Conservation (phyloP, 1,140 invertebrate genomes). For the Eriocheir sinensis region DNA sequence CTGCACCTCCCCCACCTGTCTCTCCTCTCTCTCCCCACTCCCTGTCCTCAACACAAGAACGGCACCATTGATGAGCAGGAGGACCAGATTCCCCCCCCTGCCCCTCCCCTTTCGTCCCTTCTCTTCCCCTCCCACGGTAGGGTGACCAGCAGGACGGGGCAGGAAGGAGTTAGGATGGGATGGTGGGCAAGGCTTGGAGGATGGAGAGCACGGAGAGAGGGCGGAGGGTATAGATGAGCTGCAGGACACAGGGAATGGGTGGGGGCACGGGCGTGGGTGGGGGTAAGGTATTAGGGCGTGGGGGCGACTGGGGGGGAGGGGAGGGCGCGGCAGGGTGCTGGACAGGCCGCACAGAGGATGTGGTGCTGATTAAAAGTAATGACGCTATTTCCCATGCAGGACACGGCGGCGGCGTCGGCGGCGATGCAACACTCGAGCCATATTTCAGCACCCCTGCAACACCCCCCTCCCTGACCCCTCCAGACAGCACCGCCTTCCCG, state of each 20-base stretch:
- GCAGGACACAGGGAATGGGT: neutral
- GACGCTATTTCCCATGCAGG: slow-evolving; percentile 20
- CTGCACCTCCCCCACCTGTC: no score
- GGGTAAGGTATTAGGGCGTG: neutral
- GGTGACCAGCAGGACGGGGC: no score
- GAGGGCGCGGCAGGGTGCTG: neutral
- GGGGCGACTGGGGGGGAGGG: neutral
- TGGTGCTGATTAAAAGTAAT: neutral
- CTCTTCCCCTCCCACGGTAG: no score
- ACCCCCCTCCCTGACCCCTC: neutral
- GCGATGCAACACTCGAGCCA: neutral
- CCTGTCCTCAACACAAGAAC: neutral
- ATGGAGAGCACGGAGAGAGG: neutral
- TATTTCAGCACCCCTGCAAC: neutral
- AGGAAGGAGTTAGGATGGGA: no score
- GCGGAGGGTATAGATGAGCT: neutral
- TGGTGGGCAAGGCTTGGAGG: no score
- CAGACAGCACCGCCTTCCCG: neutral
- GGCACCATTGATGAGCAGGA: neutral
- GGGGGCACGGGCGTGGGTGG: neutral
- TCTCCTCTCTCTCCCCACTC: neutral
- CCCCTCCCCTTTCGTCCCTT: no score
- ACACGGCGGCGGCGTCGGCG: neutral
- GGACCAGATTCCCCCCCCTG: neutral
- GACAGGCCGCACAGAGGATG: neutral